phyloP scores from a whole-genome alignment of 2,888 invertebrate species.

The Microplitis manilae region DNA sequence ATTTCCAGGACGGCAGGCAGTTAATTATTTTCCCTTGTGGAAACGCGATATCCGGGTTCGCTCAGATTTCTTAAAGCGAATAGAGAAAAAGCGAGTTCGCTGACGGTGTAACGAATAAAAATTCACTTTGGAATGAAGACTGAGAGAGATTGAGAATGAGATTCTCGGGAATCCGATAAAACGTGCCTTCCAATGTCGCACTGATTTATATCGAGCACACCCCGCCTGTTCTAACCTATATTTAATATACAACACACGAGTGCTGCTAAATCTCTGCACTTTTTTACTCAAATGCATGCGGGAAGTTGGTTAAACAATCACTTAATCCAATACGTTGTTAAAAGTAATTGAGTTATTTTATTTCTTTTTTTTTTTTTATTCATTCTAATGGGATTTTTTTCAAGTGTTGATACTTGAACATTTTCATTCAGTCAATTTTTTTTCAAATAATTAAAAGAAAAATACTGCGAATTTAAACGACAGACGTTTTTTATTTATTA shows the following conservation, averaged over 20 bases:
- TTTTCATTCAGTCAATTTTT: not conserved
- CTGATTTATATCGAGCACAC: constrained; percentile 33
- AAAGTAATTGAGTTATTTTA: not conserved
- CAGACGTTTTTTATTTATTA: no score
- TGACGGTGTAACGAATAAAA: constrained; percentile 41
- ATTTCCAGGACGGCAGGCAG: constrained; percentile 59
- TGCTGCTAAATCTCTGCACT: constrained; percentile 2
- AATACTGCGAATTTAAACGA: not conserved
- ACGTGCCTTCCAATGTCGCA: constrained; percentile 32
- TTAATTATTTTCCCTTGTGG: constrained; percentile 64
- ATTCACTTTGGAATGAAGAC: constrained; percentile 39
- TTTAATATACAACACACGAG: not conserved
- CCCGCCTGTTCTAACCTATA: not conserved
- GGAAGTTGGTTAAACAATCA: constrained; percentile 8
- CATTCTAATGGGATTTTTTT: not conserved
- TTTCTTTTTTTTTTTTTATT: not conserved
- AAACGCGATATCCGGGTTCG: constrained; percentile 56
- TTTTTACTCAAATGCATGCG: constrained; percentile 18
- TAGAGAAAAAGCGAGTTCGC: constrained; percentile 17
- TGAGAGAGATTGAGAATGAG: constrained; percentile 37
- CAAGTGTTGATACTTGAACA: not conserved
- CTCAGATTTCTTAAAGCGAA: constrained; percentile 51
- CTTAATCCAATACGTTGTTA: constrained; percentile 2
- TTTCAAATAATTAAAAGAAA: not conserved
- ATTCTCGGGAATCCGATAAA: constrained; percentile 36